phyloP scores from a whole-genome alignment of 2,113 vertebrate species.

The Ornithorhynchus anatinus region DNA sequence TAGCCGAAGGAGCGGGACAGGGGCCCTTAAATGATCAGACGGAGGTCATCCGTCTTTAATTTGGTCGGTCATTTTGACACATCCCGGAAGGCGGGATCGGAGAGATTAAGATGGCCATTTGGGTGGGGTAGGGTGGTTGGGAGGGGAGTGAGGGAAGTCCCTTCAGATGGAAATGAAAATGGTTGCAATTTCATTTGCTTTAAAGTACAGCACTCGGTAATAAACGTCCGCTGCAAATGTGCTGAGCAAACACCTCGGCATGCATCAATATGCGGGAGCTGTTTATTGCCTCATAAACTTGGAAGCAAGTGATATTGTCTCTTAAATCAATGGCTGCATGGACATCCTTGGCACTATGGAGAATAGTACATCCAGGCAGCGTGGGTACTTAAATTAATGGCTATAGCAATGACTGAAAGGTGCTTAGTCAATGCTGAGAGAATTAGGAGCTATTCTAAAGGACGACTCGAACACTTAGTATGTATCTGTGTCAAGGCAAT shows the following conservation, averaged over 20 bases:
- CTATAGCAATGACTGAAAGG: conserved; percentile 53
- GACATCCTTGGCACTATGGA: conserved; percentile 62
- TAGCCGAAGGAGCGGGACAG: neutral
- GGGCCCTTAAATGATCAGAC: too few species aligned
- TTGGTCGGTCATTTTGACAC: accelerated
- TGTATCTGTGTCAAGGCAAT: neutral
- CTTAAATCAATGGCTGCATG: conserved; percentile 71
- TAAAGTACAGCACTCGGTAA: conserved; percentile 67
- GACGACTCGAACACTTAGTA: neutral
- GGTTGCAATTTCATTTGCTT: conserved; percentile 68
- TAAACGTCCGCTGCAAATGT: conserved; percentile 68
- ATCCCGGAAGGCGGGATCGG: neutral
- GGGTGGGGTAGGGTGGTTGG: neutral
- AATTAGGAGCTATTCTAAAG: conserved; percentile 25
- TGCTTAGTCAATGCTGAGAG: conserved; percentile 56
- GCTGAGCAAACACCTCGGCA: conserved; percentile 76
- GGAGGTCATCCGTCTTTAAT: too few species aligned
- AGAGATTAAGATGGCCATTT: too few species aligned
- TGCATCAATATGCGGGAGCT: conserved; percentile 77
- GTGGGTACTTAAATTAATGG: conserved; percentile 55
- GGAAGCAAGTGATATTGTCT: conserved; percentile 77
- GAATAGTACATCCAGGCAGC: conserved; percentile 59
- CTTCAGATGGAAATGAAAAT: conserved; percentile 53
- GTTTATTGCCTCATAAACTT: conserved; percentile 83
- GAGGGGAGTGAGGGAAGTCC: neutral